phyloP scores from a whole-genome alignment of 2,113 vertebrate genomes.

The Larimichthys polyactis region DNA sequence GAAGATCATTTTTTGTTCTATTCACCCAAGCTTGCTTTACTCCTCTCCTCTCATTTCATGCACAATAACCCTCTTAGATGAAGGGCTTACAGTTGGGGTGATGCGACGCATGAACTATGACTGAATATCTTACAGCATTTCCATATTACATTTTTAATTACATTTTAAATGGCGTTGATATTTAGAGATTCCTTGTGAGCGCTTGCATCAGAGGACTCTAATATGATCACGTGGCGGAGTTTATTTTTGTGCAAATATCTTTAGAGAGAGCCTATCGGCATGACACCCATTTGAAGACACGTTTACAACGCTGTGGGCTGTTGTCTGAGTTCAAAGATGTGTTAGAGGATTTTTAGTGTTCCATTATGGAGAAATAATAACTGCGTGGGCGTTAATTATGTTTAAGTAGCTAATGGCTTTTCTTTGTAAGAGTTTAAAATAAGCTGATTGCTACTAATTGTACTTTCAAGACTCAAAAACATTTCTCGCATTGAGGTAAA shows the following conservation, averaged over 20 bases:
- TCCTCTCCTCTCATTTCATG: constrained; percentile 72
- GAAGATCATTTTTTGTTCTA: constrained; percentile 63
- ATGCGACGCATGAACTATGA: constrained; percentile 44
- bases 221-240: constrained; percentile 28
- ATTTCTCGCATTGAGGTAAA: background rate
- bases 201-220: constrained; percentile 20
- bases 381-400: constrained; percentile 24
- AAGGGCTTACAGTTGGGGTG: constrained; percentile 37
- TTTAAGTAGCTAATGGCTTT: constrained; percentile 33
- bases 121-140: constrained; percentile 59
- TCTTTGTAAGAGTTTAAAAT: constrained; percentile 3
- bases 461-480: background rate
- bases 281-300: constrained; percentile 38
- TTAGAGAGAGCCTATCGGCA: constrained; percentile 6
- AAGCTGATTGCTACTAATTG: background rate
- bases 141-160: constrained; percentile 66
- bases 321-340: constrained; percentile 45
- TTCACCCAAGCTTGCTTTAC: constrained; percentile 64
- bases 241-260: constrained; percentile 51
- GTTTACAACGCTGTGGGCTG: constrained; percentile 45
- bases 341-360: constrained; percentile 4
- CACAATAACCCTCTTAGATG: constrained; percentile 65
- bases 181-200: constrained; percentile 37
- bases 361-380: background rate
- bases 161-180: constrained; percentile 59